Percentiles rank a stretch among this genome's conserved stretches.
Conservation (phyloP, 2,797 vertebrate species). For the Myripristis murdjan region DNA sequence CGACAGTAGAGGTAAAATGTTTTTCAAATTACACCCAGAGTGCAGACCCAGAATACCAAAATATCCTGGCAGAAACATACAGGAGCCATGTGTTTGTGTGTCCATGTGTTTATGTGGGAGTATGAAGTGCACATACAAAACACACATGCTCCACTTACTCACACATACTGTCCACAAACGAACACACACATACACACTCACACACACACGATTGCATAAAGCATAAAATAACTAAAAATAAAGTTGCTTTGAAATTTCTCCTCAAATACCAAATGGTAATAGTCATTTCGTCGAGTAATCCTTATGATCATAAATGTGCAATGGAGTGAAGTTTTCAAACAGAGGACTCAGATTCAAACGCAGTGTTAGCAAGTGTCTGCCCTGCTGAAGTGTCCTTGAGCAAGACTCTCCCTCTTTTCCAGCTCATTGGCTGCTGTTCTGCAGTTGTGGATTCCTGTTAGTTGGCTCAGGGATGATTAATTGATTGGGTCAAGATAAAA, state of each 20-base stretch:
- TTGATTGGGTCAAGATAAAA: too few species aligned
- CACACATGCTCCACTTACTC: not conserved
- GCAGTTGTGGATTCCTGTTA: too few species aligned
- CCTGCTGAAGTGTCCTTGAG: too few species aligned
- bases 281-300: not conserved
- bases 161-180: not conserved
- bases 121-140: not conserved
- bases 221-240: not conserved
- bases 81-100: not conserved
- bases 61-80: not conserved
- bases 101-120: not conserved
- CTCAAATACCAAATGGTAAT: not conserved
- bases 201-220: not conserved
- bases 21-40: constrained; percentile 13
- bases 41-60: not conserved
- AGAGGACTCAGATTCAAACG: too few species aligned
- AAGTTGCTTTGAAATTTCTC: not conserved
- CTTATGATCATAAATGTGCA: not conserved
- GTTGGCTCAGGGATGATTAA: too few species aligned
- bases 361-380: too few species aligned
- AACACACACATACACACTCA: not conserved
- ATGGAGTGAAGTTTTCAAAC: too few species aligned
- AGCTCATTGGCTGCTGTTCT: too few species aligned
- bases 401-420: too few species aligned
- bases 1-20: constrained; percentile 17